A percentile compares a stretch with the other conserved stretches of the same genome.
These are phyloP conservation scores for Resseliella maxima DNA, from an alignment of 2,888 invertebrate genomes.

Conservation along the genomic window DNA sequence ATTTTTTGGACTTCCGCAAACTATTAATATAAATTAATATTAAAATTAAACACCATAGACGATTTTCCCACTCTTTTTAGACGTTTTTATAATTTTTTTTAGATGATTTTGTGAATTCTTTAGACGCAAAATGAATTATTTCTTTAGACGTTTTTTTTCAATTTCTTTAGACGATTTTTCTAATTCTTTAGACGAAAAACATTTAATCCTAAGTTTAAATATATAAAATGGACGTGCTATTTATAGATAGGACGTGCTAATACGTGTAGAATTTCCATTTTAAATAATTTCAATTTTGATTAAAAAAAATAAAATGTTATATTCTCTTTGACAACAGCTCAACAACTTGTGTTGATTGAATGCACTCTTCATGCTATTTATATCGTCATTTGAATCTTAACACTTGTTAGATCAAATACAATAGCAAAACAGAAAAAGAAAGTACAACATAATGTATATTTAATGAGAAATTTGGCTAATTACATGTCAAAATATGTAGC, in stretches of 20 bases:
- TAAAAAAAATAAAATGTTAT: not conserved
- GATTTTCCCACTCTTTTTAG: too few species aligned
- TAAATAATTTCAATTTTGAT: slow-evolving; percentile 13
- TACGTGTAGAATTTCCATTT: not conserved
- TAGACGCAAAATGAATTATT: too few species aligned
- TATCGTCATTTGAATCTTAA: not conserved
- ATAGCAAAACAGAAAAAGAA: not conserved
- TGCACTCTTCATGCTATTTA: not conserved
- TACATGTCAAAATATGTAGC: slow-evolving; percentile 6
- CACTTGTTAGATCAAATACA: not conserved
- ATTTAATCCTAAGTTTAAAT: not conserved
- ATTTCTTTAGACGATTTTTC: too few species aligned
- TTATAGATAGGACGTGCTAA: too few species aligned
- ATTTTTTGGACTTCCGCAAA: not conserved
- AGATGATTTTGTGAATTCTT: too few species aligned
- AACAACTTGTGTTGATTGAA: not conserved
- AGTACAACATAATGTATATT: not conserved
- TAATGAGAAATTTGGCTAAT: not conserved
- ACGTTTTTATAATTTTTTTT: too few species aligned
- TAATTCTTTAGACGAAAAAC: not conserved
- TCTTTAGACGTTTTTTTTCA: too few species aligned
- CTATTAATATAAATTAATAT: not conserved
- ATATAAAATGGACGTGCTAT: not conserved
- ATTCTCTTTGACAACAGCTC: not conserved
- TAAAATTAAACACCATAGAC: not conserved